Percentiles rank a stretch among this genome's conserved stretches.
phyloP scores from a whole-genome alignment of 1,140 invertebrate species.

The Araneus ventricosus region DNA sequence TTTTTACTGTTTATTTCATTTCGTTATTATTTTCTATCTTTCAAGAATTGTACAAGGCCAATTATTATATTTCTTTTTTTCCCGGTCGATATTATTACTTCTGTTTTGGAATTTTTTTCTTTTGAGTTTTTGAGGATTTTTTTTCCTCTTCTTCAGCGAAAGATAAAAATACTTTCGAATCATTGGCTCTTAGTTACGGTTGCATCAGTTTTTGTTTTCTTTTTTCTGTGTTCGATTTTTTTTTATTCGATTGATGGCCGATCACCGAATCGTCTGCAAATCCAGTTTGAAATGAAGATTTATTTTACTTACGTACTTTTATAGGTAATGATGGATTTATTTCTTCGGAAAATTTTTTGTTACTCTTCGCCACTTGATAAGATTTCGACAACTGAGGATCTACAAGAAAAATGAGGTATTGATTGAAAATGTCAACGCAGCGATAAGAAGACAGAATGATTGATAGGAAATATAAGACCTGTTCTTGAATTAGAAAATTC shows the following conservation, averaged over 20 bases:
- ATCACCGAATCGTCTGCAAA: constrained; percentile 29
- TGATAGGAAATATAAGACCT: not conserved
- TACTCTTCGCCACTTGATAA: not conserved
- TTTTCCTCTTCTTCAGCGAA: not conserved
- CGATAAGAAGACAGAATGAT: not conserved
- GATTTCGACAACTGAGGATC: constrained; percentile 17
- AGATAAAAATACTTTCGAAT: constrained; percentile 40
- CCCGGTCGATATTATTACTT: not conserved
- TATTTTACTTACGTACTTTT: constrained; percentile 6
- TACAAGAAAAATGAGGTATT: constrained; percentile 27
- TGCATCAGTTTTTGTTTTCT: constrained; percentile 6
- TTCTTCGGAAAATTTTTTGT: not conserved
- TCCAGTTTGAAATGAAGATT: constrained; percentile 59
- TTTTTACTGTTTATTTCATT: not conserved
- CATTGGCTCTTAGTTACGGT: constrained; percentile 53
- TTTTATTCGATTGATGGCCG: constrained; percentile 13
- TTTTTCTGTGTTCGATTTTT: not conserved
- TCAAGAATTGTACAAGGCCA: constrained; percentile 25
- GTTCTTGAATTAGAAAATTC: not conserved
- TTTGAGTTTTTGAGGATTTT: not conserved
- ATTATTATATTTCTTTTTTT: constrained; percentile 45
- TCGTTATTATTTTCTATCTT: not conserved
- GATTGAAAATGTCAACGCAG: constrained; percentile 4
- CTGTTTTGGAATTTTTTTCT: not conserved
- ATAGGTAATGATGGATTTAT: not conserved